phyloP scores from a whole-genome alignment of 2,113 vertebrate species.

The Cariama cristata region DNA sequence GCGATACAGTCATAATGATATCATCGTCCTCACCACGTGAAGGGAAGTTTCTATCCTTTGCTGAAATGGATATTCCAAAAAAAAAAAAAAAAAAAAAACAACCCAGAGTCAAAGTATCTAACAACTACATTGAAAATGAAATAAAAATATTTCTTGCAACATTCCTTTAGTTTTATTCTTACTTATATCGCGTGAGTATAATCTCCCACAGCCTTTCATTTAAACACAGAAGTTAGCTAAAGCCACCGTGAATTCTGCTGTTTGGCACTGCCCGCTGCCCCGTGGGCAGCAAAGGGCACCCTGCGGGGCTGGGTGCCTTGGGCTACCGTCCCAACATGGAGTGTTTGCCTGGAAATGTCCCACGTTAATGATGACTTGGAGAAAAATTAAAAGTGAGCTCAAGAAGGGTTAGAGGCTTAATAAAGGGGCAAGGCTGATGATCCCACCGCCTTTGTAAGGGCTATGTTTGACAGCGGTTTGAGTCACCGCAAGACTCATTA shows the following conservation, averaged over 20 bases:
- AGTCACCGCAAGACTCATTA: not conserved
- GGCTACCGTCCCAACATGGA: not conserved
- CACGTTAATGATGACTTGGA: not conserved
- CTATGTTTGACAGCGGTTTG: not conserved
- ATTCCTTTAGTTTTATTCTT: not conserved
- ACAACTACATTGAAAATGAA: not conserved
- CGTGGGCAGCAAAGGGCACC: not conserved
- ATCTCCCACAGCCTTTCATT: not conserved
- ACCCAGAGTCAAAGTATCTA: not conserved
- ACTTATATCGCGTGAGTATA: not conserved
- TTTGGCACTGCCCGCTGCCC: not conserved
- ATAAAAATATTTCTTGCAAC: not conserved
- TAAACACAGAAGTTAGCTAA: not conserved
- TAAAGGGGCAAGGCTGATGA: not conserved
- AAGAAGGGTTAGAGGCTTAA: not conserved
- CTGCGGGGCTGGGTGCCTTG: rapidly evolving
- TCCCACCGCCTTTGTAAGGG: not conserved
- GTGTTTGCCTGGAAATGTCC: not conserved
- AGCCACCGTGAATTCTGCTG: not conserved
- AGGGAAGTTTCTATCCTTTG: not conserved
- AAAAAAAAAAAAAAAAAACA: not conserved
- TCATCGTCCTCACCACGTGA: rapidly evolving
- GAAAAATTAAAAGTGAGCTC: not conserved
- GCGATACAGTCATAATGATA: not conserved
- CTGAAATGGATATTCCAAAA: not conserved